These are phyloP conservation scores for Ctenicera cuprea DNA, from an alignment of 2,888 invertebrate genomes.

Conservation along the genomic window DNA sequence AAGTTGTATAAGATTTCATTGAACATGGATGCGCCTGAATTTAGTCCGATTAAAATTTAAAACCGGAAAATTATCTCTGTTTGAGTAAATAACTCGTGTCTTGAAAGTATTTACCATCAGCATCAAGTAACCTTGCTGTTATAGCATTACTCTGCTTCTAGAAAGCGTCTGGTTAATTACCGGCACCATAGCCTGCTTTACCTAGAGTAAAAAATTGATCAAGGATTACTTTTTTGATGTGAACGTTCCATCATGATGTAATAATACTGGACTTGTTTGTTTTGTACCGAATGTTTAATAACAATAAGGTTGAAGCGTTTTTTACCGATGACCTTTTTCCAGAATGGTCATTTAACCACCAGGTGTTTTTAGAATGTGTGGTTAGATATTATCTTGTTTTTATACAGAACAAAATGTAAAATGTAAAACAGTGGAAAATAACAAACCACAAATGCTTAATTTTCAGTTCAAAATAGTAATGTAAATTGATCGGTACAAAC, in stretches of 20 bases:
- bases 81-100: background rate
- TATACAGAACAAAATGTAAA: too few relatives aligned
- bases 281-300: conserved; percentile 26
- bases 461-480: too few relatives aligned
- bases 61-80: too few relatives aligned
- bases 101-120: background rate
- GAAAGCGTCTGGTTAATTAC: conserved; percentile 12
- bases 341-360: conserved; percentile 1
- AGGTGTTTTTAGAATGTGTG: background rate
- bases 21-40: too few relatives aligned
- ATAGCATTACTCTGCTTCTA: background rate
- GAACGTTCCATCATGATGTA: conserved; percentile 12
- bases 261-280: conserved; percentile 29
- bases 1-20: too few relatives aligned
- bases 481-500: too few relatives aligned
- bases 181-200: conserved; percentile 5
- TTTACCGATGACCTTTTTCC: conserved; percentile 27
- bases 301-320: conserved; percentile 19
- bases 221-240: conserved; percentile 26
- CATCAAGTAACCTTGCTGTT: background rate
- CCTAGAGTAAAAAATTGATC: conserved; percentile 18
- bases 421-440: too few relatives aligned
- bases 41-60: too few relatives aligned
- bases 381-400: too few relatives aligned
- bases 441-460: too few relatives aligned